Conservation (phyloP, 2,113 vertebrate genomes). For the Xiphophorus couchianus region DNA sequence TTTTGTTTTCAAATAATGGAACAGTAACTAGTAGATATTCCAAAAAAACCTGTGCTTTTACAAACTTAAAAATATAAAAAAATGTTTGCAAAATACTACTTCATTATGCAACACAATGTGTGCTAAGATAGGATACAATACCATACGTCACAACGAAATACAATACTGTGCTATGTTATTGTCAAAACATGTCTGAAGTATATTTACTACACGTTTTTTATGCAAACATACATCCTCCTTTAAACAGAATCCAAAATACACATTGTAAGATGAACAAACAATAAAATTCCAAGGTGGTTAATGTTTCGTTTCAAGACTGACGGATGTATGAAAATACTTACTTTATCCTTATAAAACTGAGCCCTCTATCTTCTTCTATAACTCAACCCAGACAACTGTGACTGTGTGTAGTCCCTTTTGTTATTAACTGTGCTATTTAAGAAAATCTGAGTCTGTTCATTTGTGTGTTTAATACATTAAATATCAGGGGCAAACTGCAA, state of each 20-base stretch:
- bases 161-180: background rate
- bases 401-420: no score
- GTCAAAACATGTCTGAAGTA: background rate
- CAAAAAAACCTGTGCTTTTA: background rate
- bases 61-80: background rate
- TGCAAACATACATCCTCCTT: no score
- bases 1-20: no score
- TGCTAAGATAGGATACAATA: no score
- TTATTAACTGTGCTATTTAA: background rate
- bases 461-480: background rate
- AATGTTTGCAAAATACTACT: conserved; percentile 2
- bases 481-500: background rate
- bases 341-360: no score
- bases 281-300: no score
- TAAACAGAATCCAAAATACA: no score
- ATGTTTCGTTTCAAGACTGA: no score
- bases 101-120: background rate
- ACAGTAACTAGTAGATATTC: no score
- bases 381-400: background rate
- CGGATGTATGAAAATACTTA: no score
- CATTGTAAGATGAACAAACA: no score
- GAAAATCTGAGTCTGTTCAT: background rate
- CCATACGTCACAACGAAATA: no score
- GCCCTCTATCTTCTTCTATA: background rate
- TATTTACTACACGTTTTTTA: background rate